Conservation (phyloP, 2,113 vertebrate species). For the Syrrhaptes paradoxus region DNA sequence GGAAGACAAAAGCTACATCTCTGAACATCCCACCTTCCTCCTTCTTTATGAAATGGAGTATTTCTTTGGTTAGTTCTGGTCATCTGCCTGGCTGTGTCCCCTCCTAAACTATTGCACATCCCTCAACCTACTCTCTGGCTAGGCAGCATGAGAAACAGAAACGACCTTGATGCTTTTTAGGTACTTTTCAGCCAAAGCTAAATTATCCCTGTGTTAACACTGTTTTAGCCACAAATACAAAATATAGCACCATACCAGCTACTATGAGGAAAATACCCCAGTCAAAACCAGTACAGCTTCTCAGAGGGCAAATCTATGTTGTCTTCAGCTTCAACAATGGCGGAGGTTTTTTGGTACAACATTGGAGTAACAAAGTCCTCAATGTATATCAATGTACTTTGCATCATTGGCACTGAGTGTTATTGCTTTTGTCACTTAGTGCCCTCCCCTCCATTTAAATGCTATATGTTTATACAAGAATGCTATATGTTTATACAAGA, state of each 20-base stretch:
- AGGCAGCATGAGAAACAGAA: background rate
- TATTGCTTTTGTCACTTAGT: background rate
- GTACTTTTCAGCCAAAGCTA: background rate
- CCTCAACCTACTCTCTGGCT: background rate
- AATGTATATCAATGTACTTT: background rate
- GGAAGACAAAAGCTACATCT: rapidly evolving
- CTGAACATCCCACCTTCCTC: background rate
- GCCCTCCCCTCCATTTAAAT: background rate
- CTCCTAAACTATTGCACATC: background rate
- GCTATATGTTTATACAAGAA: background rate
- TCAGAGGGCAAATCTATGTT: background rate
- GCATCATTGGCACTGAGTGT: background rate
- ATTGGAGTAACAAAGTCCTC: background rate
- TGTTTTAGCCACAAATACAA: background rate
- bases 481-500: background rate
- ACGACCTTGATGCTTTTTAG: rapidly evolving
- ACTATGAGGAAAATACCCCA: background rate
- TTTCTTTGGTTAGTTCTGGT: background rate
- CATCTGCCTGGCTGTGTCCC: too few species aligned
- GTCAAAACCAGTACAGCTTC: background rate
- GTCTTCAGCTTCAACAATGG: background rate
- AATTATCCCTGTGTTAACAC: background rate
- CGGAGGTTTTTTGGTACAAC: background rate
- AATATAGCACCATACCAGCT: background rate
- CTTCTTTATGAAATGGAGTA: background rate